Base-by-base conservation (phyloP, 2,113 vertebrate species). In the Gymnocephalus cernua region DNA sequence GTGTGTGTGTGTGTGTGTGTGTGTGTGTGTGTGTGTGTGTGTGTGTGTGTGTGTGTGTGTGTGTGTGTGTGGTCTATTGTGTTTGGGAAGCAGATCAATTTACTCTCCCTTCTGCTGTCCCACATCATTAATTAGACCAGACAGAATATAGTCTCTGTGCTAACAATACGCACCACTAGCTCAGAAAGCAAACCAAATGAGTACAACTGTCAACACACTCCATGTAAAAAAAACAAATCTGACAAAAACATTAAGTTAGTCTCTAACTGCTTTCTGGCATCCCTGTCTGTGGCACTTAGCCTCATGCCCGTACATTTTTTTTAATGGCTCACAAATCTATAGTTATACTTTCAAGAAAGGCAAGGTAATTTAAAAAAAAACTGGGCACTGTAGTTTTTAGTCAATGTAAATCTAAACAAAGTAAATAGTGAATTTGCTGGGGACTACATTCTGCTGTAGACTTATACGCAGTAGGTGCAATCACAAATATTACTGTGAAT, bases 111-210 rank as follows among this genome's bases (percentile, higher is more conserved):
- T 86, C 85, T 84, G 88, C 86, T 87, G 85, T 88, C 80, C 83
- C 77, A 74, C 74, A 80, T 90, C 93, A 93, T 95, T 93, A 92
- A 93, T 93, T 94, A 94, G 80, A 62, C 65, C 56, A 61, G 81
- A 85, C 84, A 85, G 77, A 78, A 53, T 77, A 84, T 80, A 54
- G 75, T 80, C 74, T 70, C 75, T 68, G 58, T 65, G 80, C 80
- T 85, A 92, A 91, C 88, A 82, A 79, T 62, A 89, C 86, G 85
- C 79, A 80, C 69, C 77, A 79, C n/a, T 73, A 69, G 77, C 86
- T 85, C 69, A 14, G 14, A 56, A 41, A 65, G 80, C 78, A 80
- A 84, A 91, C 71, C 61, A 64, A 77, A 53, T 86, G 67, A 87
- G 51, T 44, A 71, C 72, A 85, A 75, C n/a, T 68, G 38, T 44